Conservation (phyloP, 2,888 invertebrate genomes). For the Caenorhabditis angaria region DNA sequence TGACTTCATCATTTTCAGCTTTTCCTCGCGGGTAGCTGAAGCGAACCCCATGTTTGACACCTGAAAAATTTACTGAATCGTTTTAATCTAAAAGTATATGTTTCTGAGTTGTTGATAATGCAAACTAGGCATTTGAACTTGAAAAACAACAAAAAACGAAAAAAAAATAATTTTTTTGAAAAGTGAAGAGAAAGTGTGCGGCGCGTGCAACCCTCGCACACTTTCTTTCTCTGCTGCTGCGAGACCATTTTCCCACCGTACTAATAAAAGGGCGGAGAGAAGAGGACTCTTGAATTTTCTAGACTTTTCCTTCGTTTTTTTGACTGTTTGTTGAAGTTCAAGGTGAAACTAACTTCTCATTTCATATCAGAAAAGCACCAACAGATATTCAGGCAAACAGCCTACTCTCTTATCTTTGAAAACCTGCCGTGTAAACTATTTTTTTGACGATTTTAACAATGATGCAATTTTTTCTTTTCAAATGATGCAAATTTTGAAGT, state of each 20-base stretch:
- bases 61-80: neutral
- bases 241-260: conserved; percentile 30
- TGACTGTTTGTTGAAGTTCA: neutral
- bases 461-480: conserved; percentile 9
- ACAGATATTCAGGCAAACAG: neutral
- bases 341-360: neutral
- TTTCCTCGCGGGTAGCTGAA: conserved; percentile 54
- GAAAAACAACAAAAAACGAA: neutral
- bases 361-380: neutral
- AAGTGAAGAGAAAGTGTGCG: conserved; percentile 15
- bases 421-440: neutral
- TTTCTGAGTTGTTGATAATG: no score
- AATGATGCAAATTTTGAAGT: conserved; percentile 31
- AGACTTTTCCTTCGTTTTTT: conserved; percentile 7
- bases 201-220: conserved; percentile 18
- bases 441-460: neutral
- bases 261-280: conserved; percentile 40
- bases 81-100: no score
- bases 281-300: conserved; percentile 32
- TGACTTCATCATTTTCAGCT: conserved; percentile 56
- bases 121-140: neutral
- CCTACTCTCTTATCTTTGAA: neutral
- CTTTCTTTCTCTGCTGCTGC: conserved; percentile 14
- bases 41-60: conserved; percentile 49
- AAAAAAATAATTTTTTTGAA: neutral